Percentiles rank a stretch among this genome's conserved stretches.
Evolutionary conservation across 2,113 vertebrate genomes (phyloP).

Genomic region (Chloroceryle aenea): DNA sequence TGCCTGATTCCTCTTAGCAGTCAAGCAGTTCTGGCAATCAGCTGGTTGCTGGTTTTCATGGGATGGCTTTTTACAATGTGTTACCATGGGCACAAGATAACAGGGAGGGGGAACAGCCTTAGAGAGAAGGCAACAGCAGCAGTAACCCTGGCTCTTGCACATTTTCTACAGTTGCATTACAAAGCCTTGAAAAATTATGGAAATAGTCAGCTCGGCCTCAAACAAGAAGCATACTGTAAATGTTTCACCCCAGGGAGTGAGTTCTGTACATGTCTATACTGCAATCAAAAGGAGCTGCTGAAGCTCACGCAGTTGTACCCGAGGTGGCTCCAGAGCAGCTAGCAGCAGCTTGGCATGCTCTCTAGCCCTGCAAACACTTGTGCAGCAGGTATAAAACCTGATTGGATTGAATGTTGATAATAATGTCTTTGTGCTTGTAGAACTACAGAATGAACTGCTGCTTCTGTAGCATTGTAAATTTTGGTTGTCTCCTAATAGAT

Average conservation of each 20-base stretch:
- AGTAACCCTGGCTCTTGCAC: background rate
- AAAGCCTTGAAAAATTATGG: background rate
- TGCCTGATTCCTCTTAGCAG: background rate
- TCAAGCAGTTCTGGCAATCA: background rate
- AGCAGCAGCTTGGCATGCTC: too few species aligned
- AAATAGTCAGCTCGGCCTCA: background rate
- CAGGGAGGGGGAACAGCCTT: background rate
- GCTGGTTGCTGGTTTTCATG: background rate
- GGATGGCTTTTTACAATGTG: background rate
- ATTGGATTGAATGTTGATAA: background rate
- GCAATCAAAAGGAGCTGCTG: background rate
- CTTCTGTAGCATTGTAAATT: background rate
- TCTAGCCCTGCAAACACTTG: background rate
- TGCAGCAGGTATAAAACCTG: background rate
- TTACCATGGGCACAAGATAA: background rate
- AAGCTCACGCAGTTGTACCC: rapidly evolving
- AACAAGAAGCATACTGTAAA: background rate
- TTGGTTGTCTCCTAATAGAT: background rate
- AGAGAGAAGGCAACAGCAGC: background rate
- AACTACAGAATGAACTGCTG: background rate
- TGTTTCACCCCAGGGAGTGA: background rate
- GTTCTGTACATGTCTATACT: too few species aligned
- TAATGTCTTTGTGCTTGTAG: background rate
- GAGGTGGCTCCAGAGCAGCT: background rate
- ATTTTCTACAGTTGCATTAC: background rate